phyloP scores from a whole-genome alignment of 2,888 invertebrate genomes.

The Thyatira batis region DNA sequence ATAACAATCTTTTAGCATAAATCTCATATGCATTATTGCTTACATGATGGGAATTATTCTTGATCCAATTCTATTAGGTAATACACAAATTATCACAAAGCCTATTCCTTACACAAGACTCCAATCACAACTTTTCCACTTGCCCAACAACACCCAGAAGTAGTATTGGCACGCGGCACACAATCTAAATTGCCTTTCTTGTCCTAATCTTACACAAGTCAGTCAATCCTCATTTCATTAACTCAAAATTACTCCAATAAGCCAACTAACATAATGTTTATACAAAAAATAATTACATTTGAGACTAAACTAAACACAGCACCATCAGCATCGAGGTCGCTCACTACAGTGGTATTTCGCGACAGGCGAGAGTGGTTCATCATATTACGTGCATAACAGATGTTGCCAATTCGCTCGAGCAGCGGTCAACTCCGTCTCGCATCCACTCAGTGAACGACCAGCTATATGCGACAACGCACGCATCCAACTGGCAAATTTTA shows the following conservation, averaged over 20 bases:
- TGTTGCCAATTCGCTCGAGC: neutral
- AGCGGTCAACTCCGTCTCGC: neutral
- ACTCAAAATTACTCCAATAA: constrained; percentile 51
- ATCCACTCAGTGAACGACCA: neutral
- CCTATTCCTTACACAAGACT: constrained; percentile 42
- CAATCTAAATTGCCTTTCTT: constrained; percentile 49
- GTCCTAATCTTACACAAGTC: constrained; percentile 64
- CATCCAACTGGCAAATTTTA: constrained; percentile 52
- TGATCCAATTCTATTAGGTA: constrained; percentile 30
- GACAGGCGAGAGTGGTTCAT: neutral
- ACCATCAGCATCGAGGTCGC: constrained; percentile 44
- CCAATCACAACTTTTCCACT: constrained; percentile 25
- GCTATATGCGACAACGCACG: constrained; percentile 51
- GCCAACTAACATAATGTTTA: constrained; percentile 55
- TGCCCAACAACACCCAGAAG: constrained; percentile 39
- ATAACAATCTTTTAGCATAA: constrained; percentile 36
- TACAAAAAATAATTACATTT: constrained; percentile 66
- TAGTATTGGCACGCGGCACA: constrained; percentile 68
- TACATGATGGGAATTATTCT: constrained; percentile 36
- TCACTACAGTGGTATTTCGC: neutral
- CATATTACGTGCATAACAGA: neutral
- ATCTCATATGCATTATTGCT: constrained; percentile 54
- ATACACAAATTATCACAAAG: constrained; percentile 53
- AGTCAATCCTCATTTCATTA: constrained; percentile 64
- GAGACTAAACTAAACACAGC: constrained; percentile 78